Conservation (phyloP, 2,113 vertebrate species). For the Xenopus tropicalis region DNA sequence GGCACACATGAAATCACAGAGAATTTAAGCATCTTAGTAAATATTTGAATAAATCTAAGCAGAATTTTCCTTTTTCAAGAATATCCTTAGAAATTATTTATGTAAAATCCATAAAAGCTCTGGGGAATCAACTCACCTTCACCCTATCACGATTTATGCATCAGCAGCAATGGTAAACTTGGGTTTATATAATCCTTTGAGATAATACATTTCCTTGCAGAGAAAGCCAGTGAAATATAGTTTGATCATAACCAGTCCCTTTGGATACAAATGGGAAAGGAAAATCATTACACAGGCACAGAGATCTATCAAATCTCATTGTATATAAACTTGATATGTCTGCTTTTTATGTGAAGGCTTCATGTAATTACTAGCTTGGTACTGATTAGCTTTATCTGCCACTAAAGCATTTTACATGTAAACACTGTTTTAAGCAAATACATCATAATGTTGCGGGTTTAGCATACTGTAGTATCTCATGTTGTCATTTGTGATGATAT, state of each 20-base stretch:
- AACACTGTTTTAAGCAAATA: too few species aligned
- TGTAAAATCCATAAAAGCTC: background rate
- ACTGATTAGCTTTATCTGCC: too few species aligned
- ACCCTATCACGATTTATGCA: background rate
- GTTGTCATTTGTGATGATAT: too few species aligned
- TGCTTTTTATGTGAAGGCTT: too few species aligned
- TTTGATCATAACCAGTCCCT: background rate
- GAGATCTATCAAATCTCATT: too few species aligned
- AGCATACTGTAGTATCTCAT: too few species aligned
- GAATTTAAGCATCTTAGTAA: background rate
- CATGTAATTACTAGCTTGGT: too few species aligned
- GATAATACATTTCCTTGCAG: background rate
- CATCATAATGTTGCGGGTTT: too few species aligned
- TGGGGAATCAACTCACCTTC: background rate
- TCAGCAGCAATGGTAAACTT: background rate
- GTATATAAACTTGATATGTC: too few species aligned
- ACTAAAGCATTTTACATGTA: too few species aligned
- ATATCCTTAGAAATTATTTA: background rate
- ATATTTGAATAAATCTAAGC: slow-evolving; percentile 1
- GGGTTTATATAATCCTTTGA: background rate
- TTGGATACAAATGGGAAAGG: background rate
- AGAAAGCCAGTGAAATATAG: background rate
- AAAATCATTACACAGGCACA: too few species aligned
- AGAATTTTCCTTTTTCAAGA: background rate
- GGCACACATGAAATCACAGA: background rate